These are phyloP conservation scores for Todiramphus chloris DNA, from an alignment of 2,113 vertebrate genomes.

Conservation along the genomic window DNA sequence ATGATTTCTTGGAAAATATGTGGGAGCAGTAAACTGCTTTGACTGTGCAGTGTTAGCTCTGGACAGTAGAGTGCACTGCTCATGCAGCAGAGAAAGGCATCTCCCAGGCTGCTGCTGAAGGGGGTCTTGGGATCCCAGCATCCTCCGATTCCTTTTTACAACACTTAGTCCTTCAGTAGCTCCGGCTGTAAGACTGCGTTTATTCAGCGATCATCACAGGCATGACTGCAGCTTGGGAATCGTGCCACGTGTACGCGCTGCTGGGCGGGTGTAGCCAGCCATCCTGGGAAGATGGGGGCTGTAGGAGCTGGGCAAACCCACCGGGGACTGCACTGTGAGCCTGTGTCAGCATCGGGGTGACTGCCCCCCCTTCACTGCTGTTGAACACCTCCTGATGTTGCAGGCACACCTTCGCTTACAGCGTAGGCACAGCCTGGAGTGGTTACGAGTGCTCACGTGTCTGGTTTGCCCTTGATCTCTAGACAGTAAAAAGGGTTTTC, in stretches of 20 bases:
- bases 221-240: neutral
- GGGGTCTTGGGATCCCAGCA: neutral
- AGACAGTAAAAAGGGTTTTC: neutral
- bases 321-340: rapidly evolving
- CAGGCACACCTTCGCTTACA: neutral
- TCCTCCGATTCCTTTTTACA: neutral
- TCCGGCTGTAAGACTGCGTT: neutral
- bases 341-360: rapidly evolving
- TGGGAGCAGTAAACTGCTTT: neutral
- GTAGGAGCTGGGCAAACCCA: neutral
- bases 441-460: rapidly evolving
- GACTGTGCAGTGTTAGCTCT: neutral
- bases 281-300: neutral
- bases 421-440: neutral
- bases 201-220: neutral
- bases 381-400: neutral
- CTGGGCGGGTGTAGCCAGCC: rapidly evolving
- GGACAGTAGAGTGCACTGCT: conserved; percentile 57
- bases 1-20: rapidly evolving
- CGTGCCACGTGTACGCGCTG: rapidly evolving
- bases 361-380: neutral
- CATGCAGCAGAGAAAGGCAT: neutral
- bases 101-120: neutral
- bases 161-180: neutral
- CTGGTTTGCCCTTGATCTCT: neutral